phyloP scores from a whole-genome alignment of 2,888 invertebrate species.

The Mesoligia furuncula region DNA sequence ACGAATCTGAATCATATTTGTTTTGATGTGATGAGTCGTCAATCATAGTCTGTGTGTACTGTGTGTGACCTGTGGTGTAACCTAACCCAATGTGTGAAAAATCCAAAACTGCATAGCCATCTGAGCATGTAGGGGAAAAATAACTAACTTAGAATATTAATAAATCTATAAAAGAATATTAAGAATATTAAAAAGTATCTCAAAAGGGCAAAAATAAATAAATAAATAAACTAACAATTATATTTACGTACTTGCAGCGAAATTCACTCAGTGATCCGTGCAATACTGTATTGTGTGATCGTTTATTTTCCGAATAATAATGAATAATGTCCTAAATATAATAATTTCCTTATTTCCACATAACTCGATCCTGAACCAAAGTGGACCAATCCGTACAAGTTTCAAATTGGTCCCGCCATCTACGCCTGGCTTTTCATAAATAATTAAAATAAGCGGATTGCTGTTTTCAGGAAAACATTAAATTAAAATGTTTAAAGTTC shows the following conservation, averaged over 20 bases:
- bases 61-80: no score
- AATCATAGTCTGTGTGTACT: neutral
- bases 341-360: neutral
- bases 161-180: no score
- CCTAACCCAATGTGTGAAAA: neutral
- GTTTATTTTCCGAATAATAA: neutral
- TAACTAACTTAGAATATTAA: neutral
- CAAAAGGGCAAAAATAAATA: neutral
- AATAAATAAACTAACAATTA: conserved; percentile 1
- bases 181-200: no score
- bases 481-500: neutral
- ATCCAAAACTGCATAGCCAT: neutral
- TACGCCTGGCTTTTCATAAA: neutral
- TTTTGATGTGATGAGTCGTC: neutral
- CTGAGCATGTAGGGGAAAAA: neutral
- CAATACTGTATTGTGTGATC: neutral
- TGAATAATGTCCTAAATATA: neutral
- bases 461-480: neutral
- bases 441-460: neutral
- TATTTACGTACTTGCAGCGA: conserved; percentile 6
- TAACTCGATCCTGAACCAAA: neutral
- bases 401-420: neutral
- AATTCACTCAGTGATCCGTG: neutral
- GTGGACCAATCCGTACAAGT: neutral
- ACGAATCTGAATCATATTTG: neutral